Evolutionary conservation across 2,797 vertebrate genomes (phyloP).

Genomic region (Manis crassicaudata): DNA sequence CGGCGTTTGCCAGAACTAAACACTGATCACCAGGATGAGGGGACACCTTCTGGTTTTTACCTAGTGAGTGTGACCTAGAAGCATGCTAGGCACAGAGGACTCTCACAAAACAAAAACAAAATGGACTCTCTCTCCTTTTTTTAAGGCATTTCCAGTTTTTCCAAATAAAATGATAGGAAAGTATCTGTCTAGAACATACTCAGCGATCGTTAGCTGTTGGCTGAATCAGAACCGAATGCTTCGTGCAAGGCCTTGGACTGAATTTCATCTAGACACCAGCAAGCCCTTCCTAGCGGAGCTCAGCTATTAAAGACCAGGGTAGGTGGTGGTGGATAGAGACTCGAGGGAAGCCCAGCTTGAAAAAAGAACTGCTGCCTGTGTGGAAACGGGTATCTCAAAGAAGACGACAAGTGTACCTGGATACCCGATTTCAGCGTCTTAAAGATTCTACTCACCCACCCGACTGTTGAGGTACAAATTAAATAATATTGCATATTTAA

Average conservation of each 20-base stretch:
- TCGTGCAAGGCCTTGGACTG: not conserved
- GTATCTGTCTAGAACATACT: not conserved
- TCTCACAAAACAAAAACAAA: not conserved
- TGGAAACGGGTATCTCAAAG: not conserved
- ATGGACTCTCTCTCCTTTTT: not conserved
- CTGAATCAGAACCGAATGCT: not conserved
- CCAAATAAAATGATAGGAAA: not conserved
- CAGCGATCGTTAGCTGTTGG: not conserved
- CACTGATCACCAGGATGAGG: not conserved
- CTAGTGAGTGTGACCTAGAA: not conserved
- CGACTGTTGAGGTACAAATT: not conserved
- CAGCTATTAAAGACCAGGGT: not conserved
- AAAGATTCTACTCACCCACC: not conserved
- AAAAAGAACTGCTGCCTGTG: not conserved
- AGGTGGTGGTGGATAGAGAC: not conserved
- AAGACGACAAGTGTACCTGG: not conserved
- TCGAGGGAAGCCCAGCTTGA: not conserved
- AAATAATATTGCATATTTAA: not conserved
- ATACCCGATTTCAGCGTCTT: not conserved
- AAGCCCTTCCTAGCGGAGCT: not conserved
- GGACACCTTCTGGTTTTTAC: not conserved
- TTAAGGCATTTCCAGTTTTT: conserved; percentile 27
- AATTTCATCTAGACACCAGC: not conserved
- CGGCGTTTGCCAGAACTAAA: not conserved
- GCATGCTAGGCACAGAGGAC: not conserved